phyloP scores from a whole-genome alignment of 1,140 invertebrate genomes.

The Sarcophaga peregrina region DNA sequence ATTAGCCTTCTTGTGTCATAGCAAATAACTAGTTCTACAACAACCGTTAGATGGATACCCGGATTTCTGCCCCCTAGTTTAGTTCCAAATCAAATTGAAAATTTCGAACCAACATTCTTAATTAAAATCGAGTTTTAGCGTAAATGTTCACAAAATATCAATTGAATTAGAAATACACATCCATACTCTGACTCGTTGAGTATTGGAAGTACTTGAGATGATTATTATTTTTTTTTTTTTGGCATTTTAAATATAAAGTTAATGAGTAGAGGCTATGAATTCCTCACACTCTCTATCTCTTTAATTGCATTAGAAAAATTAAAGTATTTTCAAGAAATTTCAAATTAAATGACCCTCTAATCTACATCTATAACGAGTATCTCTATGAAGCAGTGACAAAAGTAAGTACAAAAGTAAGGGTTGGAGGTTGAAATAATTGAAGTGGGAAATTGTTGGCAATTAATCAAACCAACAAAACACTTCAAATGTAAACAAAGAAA shows the following conservation, averaged over 20 bases:
- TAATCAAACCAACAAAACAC: constrained; percentile 17
- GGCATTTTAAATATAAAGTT: constrained; percentile 13
- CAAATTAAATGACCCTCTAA: constrained; percentile 6
- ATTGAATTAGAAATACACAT: not conserved
- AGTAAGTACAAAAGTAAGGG: too few species aligned
- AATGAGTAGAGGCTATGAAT: not conserved
- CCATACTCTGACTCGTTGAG: not conserved
- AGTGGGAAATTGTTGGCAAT: constrained; percentile 2
- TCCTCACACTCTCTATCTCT: not conserved
- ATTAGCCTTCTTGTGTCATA: too few species aligned
- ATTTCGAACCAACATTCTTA: too few species aligned
- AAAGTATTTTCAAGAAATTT: not conserved
- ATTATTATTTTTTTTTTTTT: too few species aligned
- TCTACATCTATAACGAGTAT: not conserved
- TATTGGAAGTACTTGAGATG: not conserved
- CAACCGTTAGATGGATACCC: too few species aligned
- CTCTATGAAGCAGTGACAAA: not conserved
- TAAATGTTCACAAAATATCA: not conserved
- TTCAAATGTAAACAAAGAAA: constrained; percentile 9
- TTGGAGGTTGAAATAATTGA: not conserved
- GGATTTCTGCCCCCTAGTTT: too few species aligned
- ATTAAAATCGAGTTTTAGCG: not conserved
- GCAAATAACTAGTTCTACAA: too few species aligned
- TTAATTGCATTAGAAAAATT: not conserved
- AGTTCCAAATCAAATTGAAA: too few species aligned